Evolutionary conservation across 2,888 invertebrate genomes (phyloP), one percentile per base, ranked within the genome.

Genomic region (Limulus polyphemus): DNA sequence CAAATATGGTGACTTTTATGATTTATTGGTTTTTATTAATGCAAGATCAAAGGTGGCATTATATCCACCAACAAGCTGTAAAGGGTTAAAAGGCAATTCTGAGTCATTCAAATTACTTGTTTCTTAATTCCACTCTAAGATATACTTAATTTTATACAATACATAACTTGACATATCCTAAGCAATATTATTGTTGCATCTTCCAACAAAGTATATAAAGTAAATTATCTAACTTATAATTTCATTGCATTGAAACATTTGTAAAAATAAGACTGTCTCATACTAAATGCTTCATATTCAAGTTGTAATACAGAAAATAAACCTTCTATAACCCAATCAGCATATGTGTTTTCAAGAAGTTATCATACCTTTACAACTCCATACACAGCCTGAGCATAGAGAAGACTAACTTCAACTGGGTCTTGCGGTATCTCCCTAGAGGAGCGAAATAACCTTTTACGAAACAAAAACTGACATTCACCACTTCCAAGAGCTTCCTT

Each of bases 301-400:
- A 3, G 4, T 11, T 13, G n/a, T 46, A n/a, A 55, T 12, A 2
- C 47, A n/a, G 56, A 16, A 54, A 58, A 13, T 12, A 52, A 55
- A 1, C 12, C 16, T 58, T 49, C 49, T 16, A 12, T 58, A 9
- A 58, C 17, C 10, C 14, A 58, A 58, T 49, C n/a, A 14, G 7
- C n/a, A 50, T 47, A 10, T 10, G 49, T 32, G 13, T 13, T n/a
- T 32, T 32, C 32, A 32, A 32, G 32, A 32, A 32, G 32, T 32
- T 46, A 14, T 47, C 69, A 67, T 79, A 91, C 92, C 83, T 92
- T 92, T 4, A 94, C 94, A 57, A 95, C 92, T 74, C 88, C 88
- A 73, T 94, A 88, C 11, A 95, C 94, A 62, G 93, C 94, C 79
- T 95, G 95, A 47, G 94, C 90, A 76, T 93, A 95, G 7, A 95